Evolutionary conservation across 1,140 invertebrate genomes (phyloP), one percentile per base, ranked within the genome.

Genomic region (Panonychus citri): DNA sequence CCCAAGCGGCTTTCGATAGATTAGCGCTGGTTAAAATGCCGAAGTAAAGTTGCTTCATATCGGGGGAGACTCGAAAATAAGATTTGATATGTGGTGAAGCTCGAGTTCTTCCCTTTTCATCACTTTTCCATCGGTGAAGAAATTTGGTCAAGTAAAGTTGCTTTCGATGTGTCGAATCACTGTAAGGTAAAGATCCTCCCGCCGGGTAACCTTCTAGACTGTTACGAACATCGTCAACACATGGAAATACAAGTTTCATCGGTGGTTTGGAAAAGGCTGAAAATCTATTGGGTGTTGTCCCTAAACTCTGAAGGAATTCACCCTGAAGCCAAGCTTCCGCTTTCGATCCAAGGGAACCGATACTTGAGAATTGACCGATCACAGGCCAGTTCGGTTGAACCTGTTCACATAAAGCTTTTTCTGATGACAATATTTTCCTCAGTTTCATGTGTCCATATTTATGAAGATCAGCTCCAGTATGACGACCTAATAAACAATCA

Each of bases 21-120:
- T 52, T 27, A 19, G n/a, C 19, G 51, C 71, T 73, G 0, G 88
- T 91, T 0, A 94, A 70, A 1, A 89, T 70, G 66, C 87, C 90
- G 79, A 82, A 86, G 59, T 78, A 79, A 59, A 78, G 74, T 66
- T 75, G 70, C 51, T 71, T 71, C 48, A 70, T 65, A 70, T 75
- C 81, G 57, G 73, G 79, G 1, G 83, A 83, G 2, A 83, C 66
- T 42, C 89, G 74, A 0, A 78, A 76, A 67, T 95, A 97, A 0
- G 79, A 79, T 70, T 96, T 96, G 49, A 95, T 88, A 65, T 96
- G 91, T 5, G 91, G 91, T 76, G 89, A 83, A 1, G 86, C 86
- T 60, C 75, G 69, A 43, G 78, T 77, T 57, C 90, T 74, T 42
- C 74, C 65, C 1, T 76, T 74, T 13, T 68, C 67, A 43, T 77